These are phyloP conservation scores for Blastobasis adustella DNA, from an alignment of 2,888 invertebrate genomes.

Conservation along the genomic window DNA sequence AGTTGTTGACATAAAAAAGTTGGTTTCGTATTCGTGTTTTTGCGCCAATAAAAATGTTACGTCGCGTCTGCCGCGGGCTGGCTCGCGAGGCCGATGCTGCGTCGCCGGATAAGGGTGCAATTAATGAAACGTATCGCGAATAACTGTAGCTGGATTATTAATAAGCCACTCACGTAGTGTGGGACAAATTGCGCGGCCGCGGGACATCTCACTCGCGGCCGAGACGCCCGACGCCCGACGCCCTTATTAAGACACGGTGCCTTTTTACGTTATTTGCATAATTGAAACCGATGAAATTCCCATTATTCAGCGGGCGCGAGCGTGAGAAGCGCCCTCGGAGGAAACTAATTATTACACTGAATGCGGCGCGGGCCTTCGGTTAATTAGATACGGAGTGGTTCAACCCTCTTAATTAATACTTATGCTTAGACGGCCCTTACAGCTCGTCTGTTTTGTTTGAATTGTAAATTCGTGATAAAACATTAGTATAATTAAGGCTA, in stretches of 20 bases:
- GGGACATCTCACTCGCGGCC: slow-evolving; percentile 23
- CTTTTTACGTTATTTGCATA: slow-evolving; percentile 38
- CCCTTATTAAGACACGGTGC: slow-evolving; percentile 28
- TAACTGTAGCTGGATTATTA: slow-evolving; percentile 55
- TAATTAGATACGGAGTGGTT: slow-evolving; percentile 70
- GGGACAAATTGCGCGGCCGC: slow-evolving; percentile 56
- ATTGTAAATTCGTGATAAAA: slow-evolving; percentile 64
- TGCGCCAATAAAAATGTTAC: slow-evolving; percentile 41
- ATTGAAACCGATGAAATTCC: slow-evolving; percentile 53
- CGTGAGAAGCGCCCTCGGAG: slow-evolving; percentile 67
- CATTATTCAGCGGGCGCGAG: slow-evolving; percentile 49
- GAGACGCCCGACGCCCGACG: slow-evolving; percentile 34
- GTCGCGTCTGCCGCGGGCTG: slow-evolving; percentile 25
- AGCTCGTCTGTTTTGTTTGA: slow-evolving; percentile 64
- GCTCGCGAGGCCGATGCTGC: slow-evolving; percentile 28
- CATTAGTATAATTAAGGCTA: slow-evolving; percentile 25
- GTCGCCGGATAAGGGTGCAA: slow-evolving; percentile 54
- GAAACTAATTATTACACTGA: slow-evolving; percentile 65
- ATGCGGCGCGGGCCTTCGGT: slow-evolving; percentile 70
- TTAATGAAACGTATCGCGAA: slow-evolving; percentile 51
- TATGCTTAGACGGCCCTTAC: slow-evolving; percentile 58
- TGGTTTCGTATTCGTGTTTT: slow-evolving; percentile 34
- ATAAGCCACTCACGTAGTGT: slow-evolving; percentile 57
- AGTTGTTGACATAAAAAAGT: slow-evolving; percentile 31
- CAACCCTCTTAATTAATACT: slow-evolving; percentile 74